Percentiles rank a stretch among this genome's conserved stretches.
These are phyloP conservation scores for Xylota sylvarum DNA, from an alignment of 2,888 invertebrate species.

Conservation along the genomic window DNA sequence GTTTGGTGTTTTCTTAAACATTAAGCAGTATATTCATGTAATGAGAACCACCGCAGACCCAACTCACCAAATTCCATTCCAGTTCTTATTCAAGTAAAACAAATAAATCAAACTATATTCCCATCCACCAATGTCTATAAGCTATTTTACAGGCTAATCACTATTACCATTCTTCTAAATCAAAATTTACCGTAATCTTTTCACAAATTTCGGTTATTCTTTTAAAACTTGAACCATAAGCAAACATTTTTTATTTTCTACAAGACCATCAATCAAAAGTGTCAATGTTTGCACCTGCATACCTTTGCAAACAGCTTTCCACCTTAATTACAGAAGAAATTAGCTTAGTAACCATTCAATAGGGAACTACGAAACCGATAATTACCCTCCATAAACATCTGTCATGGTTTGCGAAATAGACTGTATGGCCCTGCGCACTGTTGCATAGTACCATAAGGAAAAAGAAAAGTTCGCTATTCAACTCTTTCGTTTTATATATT, in stretches of 20 bases:
- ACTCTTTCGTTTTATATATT: conserved; percentile 53
- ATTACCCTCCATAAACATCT: conserved; percentile 60
- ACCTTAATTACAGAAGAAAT: conserved; percentile 70
- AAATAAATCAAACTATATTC: too few species aligned
- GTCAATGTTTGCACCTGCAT: conserved; percentile 62
- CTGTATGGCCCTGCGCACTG: neutral
- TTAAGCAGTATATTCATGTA: too few species aligned
- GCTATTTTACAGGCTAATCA: neutral
- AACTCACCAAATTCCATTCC: too few species aligned
- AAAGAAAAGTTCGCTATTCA: conserved; percentile 60
- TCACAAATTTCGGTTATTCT: conserved; percentile 9
- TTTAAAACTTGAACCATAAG: neutral
- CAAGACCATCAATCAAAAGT: conserved; percentile 63
- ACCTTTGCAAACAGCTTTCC: conserved; percentile 19
- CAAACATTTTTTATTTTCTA: conserved; percentile 10
- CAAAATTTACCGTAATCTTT: neutral
- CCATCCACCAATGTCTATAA: too few species aligned
- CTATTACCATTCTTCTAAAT: neutral
- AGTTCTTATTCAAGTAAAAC: too few species aligned
- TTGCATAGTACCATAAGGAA: neutral
- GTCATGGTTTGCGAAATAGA: conserved; percentile 40
- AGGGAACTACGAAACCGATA: conserved; percentile 45
- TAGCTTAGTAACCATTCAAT: conserved; percentile 58
- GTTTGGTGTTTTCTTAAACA: too few species aligned
- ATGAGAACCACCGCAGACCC: too few species aligned